phyloP scores from a whole-genome alignment of 2,888 invertebrate genomes.

The Stenolophus ochropezus region DNA sequence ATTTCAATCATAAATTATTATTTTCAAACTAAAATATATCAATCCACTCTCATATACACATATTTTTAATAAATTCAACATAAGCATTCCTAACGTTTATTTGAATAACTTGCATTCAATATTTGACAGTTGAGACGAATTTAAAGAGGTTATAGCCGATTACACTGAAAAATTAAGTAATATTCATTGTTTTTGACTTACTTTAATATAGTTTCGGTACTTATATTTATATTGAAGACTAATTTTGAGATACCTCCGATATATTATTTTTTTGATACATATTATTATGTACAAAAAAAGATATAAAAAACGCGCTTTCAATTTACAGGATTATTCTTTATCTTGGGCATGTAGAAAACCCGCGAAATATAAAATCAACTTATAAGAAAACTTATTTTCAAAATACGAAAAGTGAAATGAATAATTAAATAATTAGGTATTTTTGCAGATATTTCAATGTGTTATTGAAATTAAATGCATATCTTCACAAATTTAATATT shows the following conservation, averaged over 20 bases:
- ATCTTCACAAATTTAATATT: too few species aligned
- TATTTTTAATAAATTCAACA: not conserved
- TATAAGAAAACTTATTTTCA: too few species aligned
- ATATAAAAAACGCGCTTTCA: slow-evolving; percentile 57
- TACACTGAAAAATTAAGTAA: not conserved
- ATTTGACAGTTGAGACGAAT: slow-evolving; percentile 28
- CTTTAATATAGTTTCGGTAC: not conserved
- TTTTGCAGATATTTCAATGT: too few species aligned
- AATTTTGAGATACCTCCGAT: slow-evolving; percentile 8
- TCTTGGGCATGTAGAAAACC: not conserved
- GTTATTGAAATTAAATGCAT: too few species aligned
- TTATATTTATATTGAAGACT: not conserved
- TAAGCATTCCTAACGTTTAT: not conserved
- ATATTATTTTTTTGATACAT: slow-evolving; percentile 47
- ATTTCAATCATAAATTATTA: not conserved
- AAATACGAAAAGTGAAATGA: too few species aligned
- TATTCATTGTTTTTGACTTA: slow-evolving; percentile 23
- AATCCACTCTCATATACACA: not conserved
- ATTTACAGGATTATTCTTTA: slow-evolving; percentile 28
- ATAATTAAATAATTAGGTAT: too few species aligned
- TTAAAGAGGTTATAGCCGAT: slow-evolving; percentile 46
- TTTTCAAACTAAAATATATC: not conserved
- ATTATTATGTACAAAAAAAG: slow-evolving; percentile 51
- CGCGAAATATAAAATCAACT: slow-evolving; percentile 47
- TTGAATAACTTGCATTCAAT: slow-evolving; percentile 17